These are phyloP conservation scores for Climacteris rufus DNA, from an alignment of 2,113 vertebrate species.

Conservation along the genomic window DNA sequence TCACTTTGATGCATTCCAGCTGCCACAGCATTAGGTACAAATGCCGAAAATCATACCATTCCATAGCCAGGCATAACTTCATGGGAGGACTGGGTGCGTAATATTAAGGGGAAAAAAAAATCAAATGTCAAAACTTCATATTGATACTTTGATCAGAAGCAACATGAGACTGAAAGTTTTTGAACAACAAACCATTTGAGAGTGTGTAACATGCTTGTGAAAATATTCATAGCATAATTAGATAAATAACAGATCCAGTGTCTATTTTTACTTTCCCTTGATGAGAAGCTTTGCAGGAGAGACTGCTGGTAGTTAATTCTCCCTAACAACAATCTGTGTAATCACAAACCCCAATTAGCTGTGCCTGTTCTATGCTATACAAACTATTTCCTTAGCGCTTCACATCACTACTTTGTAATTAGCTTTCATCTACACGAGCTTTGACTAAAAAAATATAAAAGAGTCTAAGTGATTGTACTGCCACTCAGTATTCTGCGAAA, in stretches of 20 bases:
- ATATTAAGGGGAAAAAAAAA: constrained; percentile 8
- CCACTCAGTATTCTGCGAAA: constrained; percentile 86
- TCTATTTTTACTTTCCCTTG: constrained; percentile 87
- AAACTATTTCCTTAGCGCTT: constrained; percentile 88
- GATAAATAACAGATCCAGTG: constrained; percentile 86
- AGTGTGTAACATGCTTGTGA: constrained; percentile 78
- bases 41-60: not conserved
- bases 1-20: not conserved
- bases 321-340: constrained; percentile 97
- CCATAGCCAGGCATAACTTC: not conserved
- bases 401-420: constrained; percentile 96
- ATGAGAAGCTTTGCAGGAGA: constrained; percentile 92
- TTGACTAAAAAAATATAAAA: constrained; percentile 91
- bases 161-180: constrained; percentile 69
- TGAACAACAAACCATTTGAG: constrained; percentile 77
- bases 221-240: constrained; percentile 87
- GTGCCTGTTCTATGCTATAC: constrained; percentile 87
- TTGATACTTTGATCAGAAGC: constrained; percentile 70
- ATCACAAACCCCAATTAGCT: constrained; percentile 99
- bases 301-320: constrained; percentile 96
- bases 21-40: not conserved
- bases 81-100: not conserved
- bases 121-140: constrained; percentile 41
- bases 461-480: constrained; percentile 93
- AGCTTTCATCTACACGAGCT: constrained; percentile 94